A percentile compares a stretch with the other conserved stretches of the same genome.
These are phyloP conservation scores for Panthera tigris DNA, from an alignment of 2,113 vertebrate genomes.

Conservation along the genomic window DNA sequence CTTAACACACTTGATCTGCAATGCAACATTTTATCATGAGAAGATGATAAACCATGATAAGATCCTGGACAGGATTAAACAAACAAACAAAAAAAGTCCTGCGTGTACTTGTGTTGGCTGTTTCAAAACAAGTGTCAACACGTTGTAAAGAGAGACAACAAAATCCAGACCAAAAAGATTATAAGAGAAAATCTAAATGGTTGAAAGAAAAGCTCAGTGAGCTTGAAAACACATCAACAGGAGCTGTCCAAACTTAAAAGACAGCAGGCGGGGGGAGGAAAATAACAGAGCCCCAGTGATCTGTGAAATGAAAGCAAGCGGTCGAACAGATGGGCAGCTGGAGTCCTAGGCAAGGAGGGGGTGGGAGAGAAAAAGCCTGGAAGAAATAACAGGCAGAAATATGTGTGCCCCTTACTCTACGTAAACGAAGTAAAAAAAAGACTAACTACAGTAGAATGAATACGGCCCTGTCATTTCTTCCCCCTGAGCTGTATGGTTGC, in stretches of 20 bases:
- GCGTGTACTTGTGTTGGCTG: not conserved
- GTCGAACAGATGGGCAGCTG: not conserved
- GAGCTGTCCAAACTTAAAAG: not conserved
- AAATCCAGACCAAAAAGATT: not conserved
- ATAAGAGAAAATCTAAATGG: not conserved
- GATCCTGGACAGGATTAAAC: not conserved
- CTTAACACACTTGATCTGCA: not conserved
- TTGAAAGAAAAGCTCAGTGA: not conserved
- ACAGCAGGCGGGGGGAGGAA: not conserved
- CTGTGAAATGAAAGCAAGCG: not conserved
- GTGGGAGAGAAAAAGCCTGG: not conserved
- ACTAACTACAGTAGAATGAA: not conserved
- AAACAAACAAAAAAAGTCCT: not conserved
- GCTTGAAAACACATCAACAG: not conserved
- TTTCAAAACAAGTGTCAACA: not conserved
- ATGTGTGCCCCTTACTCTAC: not conserved
- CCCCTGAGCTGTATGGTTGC: fast-evolving
- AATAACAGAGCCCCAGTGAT: not conserved
- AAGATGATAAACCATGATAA: not conserved
- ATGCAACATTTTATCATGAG: not conserved
- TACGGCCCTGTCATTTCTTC: not conserved
- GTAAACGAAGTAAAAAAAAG: not conserved
- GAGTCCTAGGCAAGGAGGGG: not conserved
- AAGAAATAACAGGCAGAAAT: not conserved
- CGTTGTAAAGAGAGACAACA: not conserved